A percentile compares a stretch with the other conserved stretches of the same genome.
Conservation (phyloP, 1,140 invertebrate species). For the Zaprionus ghesquierei region DNA sequence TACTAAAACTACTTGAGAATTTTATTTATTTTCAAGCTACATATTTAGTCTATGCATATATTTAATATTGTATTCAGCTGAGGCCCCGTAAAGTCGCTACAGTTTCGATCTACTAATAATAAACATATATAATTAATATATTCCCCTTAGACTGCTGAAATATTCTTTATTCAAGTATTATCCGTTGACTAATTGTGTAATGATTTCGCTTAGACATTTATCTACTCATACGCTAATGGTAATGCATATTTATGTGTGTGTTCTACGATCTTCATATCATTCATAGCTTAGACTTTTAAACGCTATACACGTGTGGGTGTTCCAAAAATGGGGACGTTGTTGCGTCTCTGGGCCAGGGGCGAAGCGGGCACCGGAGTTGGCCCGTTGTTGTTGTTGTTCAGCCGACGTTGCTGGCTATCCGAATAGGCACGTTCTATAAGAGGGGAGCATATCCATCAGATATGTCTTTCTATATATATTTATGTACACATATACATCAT, state of each 20-base stretch:
- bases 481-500: conserved; percentile 22
- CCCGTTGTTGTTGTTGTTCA: conserved; percentile 73
- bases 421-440: conserved; percentile 77
- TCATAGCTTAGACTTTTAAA: conserved; percentile 67
- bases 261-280: conserved; percentile 21
- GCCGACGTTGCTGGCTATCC: conserved; percentile 74
- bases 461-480: conserved; percentile 17
- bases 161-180: conserved; percentile 26
- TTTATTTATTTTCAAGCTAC: conserved; percentile 45
- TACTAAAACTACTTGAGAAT: conserved; percentile 66
- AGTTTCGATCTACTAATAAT: conserved; percentile 17
- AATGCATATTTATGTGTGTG: conserved; percentile 47
- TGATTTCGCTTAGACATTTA: conserved; percentile 51
- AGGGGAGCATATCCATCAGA: conserved; percentile 31
- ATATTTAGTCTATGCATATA: conserved; percentile 53
- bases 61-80: conserved; percentile 33
- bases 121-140: neutral
- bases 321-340: conserved; percentile 63
- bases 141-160: neutral
- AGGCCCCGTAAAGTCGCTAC: conserved; percentile 15
- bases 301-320: conserved; percentile 78
- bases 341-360: conserved; percentile 63
- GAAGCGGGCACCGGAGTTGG: conserved; percentile 62
- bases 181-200: conserved; percentile 31
- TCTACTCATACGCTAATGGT: conserved; percentile 46